Percentiles rank a stretch among this genome's conserved stretches.
These are phyloP conservation scores for Amiota minor DNA, from an alignment of 2,888 invertebrate genomes.

Conservation along the genomic window DNA sequence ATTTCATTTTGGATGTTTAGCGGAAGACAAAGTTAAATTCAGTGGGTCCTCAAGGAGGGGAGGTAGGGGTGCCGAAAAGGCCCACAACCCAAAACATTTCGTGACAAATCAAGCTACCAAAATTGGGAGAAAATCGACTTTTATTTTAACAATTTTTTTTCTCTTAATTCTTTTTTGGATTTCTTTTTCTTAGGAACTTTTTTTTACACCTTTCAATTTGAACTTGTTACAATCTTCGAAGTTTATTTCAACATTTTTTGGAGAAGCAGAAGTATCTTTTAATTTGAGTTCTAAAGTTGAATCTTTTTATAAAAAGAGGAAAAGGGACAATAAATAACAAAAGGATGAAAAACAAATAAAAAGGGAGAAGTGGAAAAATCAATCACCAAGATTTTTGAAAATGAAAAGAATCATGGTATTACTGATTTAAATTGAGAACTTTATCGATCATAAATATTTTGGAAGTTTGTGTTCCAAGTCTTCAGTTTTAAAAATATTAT, in stretches of 20 bases:
- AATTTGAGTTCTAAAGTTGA: too few species aligned
- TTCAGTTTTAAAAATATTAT: too few species aligned
- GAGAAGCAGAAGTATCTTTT: too few species aligned
- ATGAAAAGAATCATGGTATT: too few species aligned
- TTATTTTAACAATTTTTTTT: slow-evolving; percentile 15
- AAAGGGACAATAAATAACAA: neutral
- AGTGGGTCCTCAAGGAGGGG: slow-evolving; percentile 42
- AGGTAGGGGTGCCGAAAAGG: slow-evolving; percentile 37
- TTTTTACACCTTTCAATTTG: slow-evolving; percentile 10
- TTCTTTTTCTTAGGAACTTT: slow-evolving; percentile 15
- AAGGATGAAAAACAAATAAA: neutral
- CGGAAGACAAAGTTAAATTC: neutral
- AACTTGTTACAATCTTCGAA: slow-evolving; percentile 2
- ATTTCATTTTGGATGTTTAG: neutral
- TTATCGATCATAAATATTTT: too few species aligned
- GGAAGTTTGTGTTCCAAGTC: too few species aligned
- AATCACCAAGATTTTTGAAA: too few species aligned
- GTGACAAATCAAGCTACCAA: slow-evolving; percentile 74
- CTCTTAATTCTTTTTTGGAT: slow-evolving; percentile 24
- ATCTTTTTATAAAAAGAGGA: too few species aligned
- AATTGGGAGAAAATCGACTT: slow-evolving; percentile 66
- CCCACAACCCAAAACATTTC: slow-evolving; percentile 58
- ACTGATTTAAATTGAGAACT: too few species aligned
- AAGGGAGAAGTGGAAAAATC: neutral
- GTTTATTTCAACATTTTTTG: neutral